phyloP scores from a whole-genome alignment of 2,113 vertebrate species.

The Saguinus imperator region DNA sequence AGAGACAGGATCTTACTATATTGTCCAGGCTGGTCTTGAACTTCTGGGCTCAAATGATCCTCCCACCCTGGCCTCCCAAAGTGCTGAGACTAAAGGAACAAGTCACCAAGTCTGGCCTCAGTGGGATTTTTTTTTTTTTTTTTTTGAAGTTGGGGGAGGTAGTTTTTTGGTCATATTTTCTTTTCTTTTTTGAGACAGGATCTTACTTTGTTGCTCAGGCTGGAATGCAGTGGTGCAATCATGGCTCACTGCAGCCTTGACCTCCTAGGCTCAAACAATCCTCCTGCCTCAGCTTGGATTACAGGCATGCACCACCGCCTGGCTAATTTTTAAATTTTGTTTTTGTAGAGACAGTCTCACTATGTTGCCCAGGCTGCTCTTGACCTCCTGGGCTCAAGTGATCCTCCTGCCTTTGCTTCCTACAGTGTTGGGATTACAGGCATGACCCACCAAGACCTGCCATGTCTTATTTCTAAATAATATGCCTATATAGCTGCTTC shows the following conservation, averaged over 20 bases:
- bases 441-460: neutral
- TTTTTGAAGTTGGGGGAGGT: fast-evolving
- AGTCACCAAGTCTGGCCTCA: too few species aligned
- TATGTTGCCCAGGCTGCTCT: neutral
- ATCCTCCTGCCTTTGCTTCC: neutral
- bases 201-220: neutral
- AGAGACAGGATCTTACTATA: neutral
- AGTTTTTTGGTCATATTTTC: neutral
- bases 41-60: too few species aligned
- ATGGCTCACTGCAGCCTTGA: neutral
- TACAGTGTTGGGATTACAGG: neutral
- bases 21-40: neutral
- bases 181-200: neutral
- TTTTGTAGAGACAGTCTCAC: neutral
- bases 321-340: neutral
- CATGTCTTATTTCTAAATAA: neutral
- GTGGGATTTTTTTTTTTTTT: neutral
- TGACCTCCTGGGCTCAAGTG: neutral
- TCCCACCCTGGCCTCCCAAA: too few species aligned
- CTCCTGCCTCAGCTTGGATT: neutral
- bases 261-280: neutral
- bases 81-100: too few species aligned
- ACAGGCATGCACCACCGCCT: neutral
- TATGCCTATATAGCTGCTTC: neutral
- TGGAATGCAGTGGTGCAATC: neutral